Evolutionary conservation across 2,888 invertebrate genomes (phyloP), one percentile per base, ranked within the genome.

Genomic region (Fragum sueziense): DNA sequence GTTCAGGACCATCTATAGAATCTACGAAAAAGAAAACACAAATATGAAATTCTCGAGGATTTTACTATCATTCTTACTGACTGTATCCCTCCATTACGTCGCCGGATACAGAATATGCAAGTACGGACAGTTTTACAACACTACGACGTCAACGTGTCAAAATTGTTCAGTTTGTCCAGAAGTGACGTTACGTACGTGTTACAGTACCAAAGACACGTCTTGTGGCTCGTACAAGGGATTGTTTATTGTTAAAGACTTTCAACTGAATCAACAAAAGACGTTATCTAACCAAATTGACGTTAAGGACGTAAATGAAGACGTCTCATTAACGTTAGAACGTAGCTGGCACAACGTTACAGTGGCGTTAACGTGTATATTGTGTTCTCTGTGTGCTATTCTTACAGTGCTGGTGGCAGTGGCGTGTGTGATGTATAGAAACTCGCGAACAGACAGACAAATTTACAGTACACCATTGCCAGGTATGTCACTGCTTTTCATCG

Each of bases 351-450:
- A 65, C 41, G 37, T 65, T 20, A 65, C 37, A 7, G 33, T 41
- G 7, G 65, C 41, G 41, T 41, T 65, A 25, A 37, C 41, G 25
- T 65, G 65, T 27, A 34, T 65, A 11, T 11, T 41, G 41, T 65
- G 65, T 27, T 34, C 41, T 41, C 25, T 65, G 11, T 25, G 65
- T 41, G 22, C 41, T 29, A 65, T 65, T 25, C 6, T 37, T 2
- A 14, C 25, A 25, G 65, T 65, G n/a, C 65, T 65, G 37, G n/a
- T 65, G 27, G 65, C 41, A 2, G 65, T 65, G n/a, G 65, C 65
- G 7, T 65, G 65, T 25, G 34, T 25, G 25, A 14, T 41, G 37
- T 62, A 62, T 22, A 65, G 41, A 27, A 65, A 65, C 33, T 65
- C 41, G 2, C 37, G 65, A 41, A 34, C 22, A 27, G 65, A 41